Evolutionary conservation across 1,140 invertebrate species (phyloP), one percentile per base, ranked within the genome.

Genomic region (Cotesia glomerata): DNA sequence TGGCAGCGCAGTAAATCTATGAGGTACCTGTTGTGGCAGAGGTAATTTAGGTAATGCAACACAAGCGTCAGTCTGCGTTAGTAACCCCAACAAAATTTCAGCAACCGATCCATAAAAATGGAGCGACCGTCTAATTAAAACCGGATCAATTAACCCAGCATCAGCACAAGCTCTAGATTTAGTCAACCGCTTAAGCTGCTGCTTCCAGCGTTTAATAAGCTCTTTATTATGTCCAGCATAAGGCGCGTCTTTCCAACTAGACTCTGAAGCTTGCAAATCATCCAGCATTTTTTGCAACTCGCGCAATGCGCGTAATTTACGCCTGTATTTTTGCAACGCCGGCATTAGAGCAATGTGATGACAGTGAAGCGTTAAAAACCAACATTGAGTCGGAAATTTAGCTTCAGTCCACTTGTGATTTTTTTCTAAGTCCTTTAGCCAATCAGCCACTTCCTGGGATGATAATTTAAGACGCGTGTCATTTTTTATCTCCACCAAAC

Each of bases 321-420:
- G 89, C 79, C 95, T 94, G 82, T 98, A 96, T 65, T 95, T 95
- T 80, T 95, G 93, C 16, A 97, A 89, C 2, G 94, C 92, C 3
- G 97, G 97, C 73, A 98, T 88, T 34, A 98, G 89, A 32, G 95
- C 93, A 52, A 99, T 89, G 82, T 98, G 96, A 87, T 98, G 96
- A 81, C 93, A 95, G 82, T 97, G 95, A 11, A 99, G 88, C 0
- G 97, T 98, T 35, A 99, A 87, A 85, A 98, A 98, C 95, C 97
- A 99, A 83, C 97, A 98, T 76, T 98, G 95, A 0, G 97, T 98
- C 34, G 95, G 93, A 86, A 99, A 99, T 81, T 97, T 98, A 0
- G 92, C 89, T 67, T 95, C 92, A 51, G 90, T 89, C 91, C 92
- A 94, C 58, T 86, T 85, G 78, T 91, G 89, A 14, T 77, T 82